Percentiles rank a stretch among this genome's conserved stretches.
Evolutionary conservation across 2,888 invertebrate species (phyloP).

Genomic region (Pristionchus maxplancki): DNA sequence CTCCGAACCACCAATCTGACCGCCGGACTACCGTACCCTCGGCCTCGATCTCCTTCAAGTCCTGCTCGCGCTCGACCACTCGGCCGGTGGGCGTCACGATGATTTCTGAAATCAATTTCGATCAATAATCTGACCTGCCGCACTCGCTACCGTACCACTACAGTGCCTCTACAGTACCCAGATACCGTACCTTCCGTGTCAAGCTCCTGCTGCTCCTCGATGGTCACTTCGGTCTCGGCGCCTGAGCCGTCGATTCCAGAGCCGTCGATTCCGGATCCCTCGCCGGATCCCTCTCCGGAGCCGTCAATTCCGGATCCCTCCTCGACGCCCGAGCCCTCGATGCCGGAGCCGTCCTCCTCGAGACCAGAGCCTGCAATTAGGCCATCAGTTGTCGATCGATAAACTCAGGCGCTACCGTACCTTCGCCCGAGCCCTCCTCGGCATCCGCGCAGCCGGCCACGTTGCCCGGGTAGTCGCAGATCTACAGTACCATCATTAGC

Average conservation of each 20-base stretch:
- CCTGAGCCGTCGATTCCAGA: no score
- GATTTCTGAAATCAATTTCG: neutral
- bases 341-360: neutral
- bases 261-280: no score
- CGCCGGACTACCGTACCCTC: slow-evolving; percentile 23
- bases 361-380: neutral
- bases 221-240: neutral
- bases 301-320: neutral
- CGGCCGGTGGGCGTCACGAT: neutral
- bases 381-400: neutral
- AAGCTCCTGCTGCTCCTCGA: neutral
- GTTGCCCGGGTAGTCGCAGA: slow-evolving; percentile 38
- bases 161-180: no score
- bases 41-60: slow-evolving; percentile 8
- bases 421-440: slow-evolving; percentile 36
- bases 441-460: slow-evolving; percentile 15
- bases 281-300: no score
- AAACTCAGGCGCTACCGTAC: neutral
- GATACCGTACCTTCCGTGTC: slow-evolving; percentile 11
- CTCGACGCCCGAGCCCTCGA: neutral
- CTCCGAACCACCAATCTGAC: neutral
- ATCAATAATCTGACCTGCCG: neutral
- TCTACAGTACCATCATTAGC: no score
- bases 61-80: neutral
- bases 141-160: no score